phyloP scores from a whole-genome alignment of 2,797 vertebrate species.

The Hylomyscus alleni region DNA sequence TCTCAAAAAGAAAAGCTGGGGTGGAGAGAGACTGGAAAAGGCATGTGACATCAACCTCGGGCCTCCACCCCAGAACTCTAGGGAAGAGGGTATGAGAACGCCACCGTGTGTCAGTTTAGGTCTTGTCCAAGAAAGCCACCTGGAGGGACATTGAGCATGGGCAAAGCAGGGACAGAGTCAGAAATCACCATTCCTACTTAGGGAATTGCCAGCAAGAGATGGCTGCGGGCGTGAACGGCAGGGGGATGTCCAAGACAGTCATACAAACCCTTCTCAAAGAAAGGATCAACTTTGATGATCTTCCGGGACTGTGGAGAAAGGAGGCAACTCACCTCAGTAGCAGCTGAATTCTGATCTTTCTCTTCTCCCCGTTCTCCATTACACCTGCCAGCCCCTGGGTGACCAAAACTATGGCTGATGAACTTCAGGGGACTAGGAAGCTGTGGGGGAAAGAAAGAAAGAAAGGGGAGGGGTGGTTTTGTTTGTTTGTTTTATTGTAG shows the following conservation, averaged over 20 bases:
- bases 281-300: background rate
- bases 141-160: background rate
- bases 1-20: background rate
- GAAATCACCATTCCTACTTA: no score
- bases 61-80: background rate
- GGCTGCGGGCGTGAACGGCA: rapidly evolving
- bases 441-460: background rate
- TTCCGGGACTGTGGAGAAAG: background rate
- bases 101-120: background rate
- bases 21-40: background rate
- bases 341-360: background rate
- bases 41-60: background rate
- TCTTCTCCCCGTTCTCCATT: background rate
- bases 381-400: background rate
- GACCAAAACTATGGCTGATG: background rate
- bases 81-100: background rate
- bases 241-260: background rate
- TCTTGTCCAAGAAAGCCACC: background rate
- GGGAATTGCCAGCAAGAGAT: background rate
- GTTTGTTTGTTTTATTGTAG: no score
- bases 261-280: background rate
- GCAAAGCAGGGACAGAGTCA: background rate
- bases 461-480: no score
- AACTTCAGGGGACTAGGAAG: background rate
- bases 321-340: background rate